Evolutionary conservation across 2,113 vertebrate genomes (phyloP).

Genomic region (Dipodomys stephensi): DNA sequence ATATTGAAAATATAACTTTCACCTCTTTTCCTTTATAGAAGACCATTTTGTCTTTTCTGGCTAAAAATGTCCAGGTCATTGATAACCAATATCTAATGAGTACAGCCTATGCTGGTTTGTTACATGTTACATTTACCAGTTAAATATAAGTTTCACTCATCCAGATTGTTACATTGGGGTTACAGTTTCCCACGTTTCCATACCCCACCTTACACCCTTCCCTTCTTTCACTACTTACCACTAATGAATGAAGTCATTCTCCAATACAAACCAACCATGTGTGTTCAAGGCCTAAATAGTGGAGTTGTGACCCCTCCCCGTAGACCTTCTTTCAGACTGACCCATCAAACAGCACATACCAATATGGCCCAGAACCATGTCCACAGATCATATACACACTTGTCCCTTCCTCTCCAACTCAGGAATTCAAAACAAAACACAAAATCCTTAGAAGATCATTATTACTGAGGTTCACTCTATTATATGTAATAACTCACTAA

Average conservation of each 20-base stretch:
- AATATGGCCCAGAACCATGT: background rate
- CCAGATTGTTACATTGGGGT: background rate
- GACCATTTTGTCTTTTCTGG: conserved; percentile 57
- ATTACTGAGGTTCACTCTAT: background rate
- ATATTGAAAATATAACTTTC: background rate
- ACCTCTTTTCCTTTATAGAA: background rate
- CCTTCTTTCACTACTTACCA: background rate
- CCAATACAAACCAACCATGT: background rate
- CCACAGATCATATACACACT: background rate
- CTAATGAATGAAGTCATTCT: background rate
- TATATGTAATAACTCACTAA: background rate
- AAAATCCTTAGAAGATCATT: background rate
- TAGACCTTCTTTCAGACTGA: background rate
- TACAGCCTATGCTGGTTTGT: background rate
- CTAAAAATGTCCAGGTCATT: conserved; percentile 50
- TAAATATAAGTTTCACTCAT: conserved; percentile 1
- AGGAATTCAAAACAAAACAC: background rate
- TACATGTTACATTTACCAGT: background rate
- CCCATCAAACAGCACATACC: background rate
- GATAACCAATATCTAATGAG: background rate
- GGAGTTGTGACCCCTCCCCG: fast-evolving
- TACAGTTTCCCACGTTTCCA: background rate
- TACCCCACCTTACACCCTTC: background rate
- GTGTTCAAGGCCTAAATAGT: background rate
- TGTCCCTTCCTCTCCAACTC: background rate